Evolutionary conservation across 2,797 vertebrate species (phyloP).

Genomic region (Caiman crocodilus): DNA sequence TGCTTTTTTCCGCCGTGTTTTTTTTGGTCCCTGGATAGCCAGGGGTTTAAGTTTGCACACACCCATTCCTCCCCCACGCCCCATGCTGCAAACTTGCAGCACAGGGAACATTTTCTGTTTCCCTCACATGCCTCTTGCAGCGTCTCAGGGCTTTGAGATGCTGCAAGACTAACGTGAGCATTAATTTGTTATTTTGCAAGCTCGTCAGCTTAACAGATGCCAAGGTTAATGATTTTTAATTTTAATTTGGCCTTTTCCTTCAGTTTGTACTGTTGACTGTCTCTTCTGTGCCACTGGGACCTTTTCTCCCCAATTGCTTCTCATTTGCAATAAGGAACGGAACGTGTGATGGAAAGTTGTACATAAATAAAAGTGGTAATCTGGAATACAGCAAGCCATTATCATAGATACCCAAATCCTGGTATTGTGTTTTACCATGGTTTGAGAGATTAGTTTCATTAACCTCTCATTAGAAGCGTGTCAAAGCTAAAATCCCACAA

Average conservation of each 20-base stretch:
- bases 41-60: too few relatives aligned
- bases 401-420: slow-evolving; percentile 59
- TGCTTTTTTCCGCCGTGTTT: too few relatives aligned
- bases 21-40: too few relatives aligned
- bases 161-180: too few relatives aligned
- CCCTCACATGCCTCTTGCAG: too few relatives aligned
- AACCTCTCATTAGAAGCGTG: slow-evolving; percentile 69
- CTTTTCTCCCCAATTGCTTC: slow-evolving; percentile 44
- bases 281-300: slow-evolving; percentile 19
- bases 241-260: slow-evolving; percentile 58
- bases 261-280: slow-evolving; percentile 37
- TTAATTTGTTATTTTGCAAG: background rate
- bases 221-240: slow-evolving; percentile 64
- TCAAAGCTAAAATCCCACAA: slow-evolving; percentile 56
- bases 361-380: slow-evolving; percentile 56
- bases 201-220: slow-evolving; percentile 42
- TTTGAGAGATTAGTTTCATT: slow-evolving; percentile 70
- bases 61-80: too few relatives aligned
- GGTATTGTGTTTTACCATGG: slow-evolving; percentile 36
- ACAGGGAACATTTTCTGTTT: too few relatives aligned
- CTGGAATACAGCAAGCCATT: slow-evolving; percentile 57
- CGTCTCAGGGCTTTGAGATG: too few relatives aligned
- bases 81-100: too few relatives aligned
- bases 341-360: slow-evolving; percentile 41
- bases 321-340: slow-evolving; percentile 28